phyloP scores from a whole-genome alignment of 2,888 invertebrate species.

The Pollenia angustigena region DNA sequence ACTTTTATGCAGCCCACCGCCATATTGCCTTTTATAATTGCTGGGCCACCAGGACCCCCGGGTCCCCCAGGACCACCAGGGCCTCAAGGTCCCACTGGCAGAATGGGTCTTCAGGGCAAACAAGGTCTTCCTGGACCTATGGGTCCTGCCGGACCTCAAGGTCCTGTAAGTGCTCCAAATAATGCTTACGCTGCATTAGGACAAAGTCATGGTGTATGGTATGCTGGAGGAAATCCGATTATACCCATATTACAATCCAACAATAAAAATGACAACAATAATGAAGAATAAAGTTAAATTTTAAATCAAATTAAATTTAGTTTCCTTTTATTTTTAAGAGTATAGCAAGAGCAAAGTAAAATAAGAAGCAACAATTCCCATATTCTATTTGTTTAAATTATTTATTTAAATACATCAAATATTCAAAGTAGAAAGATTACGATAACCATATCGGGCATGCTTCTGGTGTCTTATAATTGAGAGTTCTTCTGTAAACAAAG shows the following conservation, averaged over 20 bases:
- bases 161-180: constrained; percentile 27
- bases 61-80: constrained; percentile 74
- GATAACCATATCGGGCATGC: no score
- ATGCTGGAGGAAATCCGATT: constrained; percentile 68
- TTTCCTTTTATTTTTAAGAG: constrained; percentile 2
- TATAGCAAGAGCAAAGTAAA: no score
- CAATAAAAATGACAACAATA: constrained; percentile 48
- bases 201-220: constrained; percentile 72
- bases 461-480: no score
- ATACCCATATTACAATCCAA: constrained; percentile 44
- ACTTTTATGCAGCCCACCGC: constrained; percentile 60
- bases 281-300: constrained; percentile 52
- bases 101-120: constrained; percentile 67
- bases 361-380: no score
- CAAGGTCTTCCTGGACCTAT: constrained; percentile 68
- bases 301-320: not conserved
- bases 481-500: no score
- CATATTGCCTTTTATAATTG: constrained; percentile 70
- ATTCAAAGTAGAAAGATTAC: no score
- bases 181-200: constrained; percentile 55
- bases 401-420: no score
- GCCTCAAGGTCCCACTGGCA: constrained; percentile 64
- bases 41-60: constrained; percentile 74
- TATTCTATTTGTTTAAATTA: no score
- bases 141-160: constrained; percentile 68